phyloP scores from a whole-genome alignment of 2,888 invertebrate genomes.

The Ernsta delagoae region DNA sequence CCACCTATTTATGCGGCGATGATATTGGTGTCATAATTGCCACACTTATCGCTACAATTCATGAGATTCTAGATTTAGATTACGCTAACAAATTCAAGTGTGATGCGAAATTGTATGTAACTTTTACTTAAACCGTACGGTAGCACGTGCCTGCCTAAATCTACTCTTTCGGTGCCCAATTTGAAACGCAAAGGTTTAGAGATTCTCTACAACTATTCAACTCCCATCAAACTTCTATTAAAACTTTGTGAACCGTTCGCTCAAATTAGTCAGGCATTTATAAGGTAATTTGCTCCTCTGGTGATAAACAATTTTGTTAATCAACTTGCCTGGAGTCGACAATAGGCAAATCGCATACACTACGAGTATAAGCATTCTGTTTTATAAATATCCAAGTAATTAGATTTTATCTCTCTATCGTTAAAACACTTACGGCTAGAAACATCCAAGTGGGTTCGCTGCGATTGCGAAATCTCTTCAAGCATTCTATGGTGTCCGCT shows the following conservation, averaged over 20 bases:
- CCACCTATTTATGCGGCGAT: too few species aligned
- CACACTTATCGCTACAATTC: too few species aligned
- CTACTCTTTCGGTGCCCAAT: neutral
- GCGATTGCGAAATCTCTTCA: constrained; percentile 91
- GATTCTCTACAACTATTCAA: neutral
- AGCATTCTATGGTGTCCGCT: constrained; percentile 89
- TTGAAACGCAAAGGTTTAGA: neutral
- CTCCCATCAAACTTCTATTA: neutral
- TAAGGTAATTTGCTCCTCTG: neutral
- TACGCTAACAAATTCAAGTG: too few species aligned
- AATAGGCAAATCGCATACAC: too few species aligned
- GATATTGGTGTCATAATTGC: too few species aligned
- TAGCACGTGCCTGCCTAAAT: too few species aligned
- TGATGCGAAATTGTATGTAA: too few species aligned
- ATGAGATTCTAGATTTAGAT: too few species aligned
- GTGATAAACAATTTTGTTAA: neutral
- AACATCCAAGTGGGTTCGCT: constrained; percentile 97
- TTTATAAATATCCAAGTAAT: too few species aligned
- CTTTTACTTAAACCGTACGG: too few species aligned
- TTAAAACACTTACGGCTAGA: constrained; percentile 85
- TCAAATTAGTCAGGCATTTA: neutral
- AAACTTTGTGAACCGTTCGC: neutral
- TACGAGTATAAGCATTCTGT: too few species aligned
- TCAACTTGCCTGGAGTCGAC: neutral
- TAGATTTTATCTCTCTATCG: neutral